A percentile compares a stretch with the other conserved stretches of the same genome.
Conservation (phyloP, 2,888 invertebrate species). For the Ephialtes manifestator region DNA sequence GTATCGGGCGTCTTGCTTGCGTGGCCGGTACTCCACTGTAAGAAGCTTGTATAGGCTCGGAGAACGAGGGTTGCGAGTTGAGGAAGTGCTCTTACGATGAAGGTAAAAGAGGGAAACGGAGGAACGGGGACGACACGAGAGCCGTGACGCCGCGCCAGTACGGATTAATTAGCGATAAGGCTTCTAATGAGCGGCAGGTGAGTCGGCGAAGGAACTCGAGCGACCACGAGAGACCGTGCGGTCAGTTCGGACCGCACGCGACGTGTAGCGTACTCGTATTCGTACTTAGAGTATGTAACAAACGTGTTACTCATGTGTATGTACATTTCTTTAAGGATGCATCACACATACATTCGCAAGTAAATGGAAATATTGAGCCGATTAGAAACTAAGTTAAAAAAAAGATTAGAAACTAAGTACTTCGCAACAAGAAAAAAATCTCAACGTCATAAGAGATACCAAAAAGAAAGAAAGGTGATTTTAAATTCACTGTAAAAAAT, state of each 20-base stretch:
- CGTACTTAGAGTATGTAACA: not conserved
- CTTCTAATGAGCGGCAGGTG: slow-evolving; percentile 86
- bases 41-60: slow-evolving; percentile 37
- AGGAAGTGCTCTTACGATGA: slow-evolving; percentile 66
- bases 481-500: too few relatives aligned
- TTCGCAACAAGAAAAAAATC: too few relatives aligned
- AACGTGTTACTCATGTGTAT: not conserved
- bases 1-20: slow-evolving; percentile 58
- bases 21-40: slow-evolving; percentile 61
- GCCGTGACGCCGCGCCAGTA: slow-evolving; percentile 84
- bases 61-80: slow-evolving; percentile 63
- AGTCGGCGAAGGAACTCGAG: slow-evolving; percentile 77
- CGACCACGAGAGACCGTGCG: slow-evolving; percentile 69
- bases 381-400: too few relatives aligned
- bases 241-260: slow-evolving; percentile 67
- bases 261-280: slow-evolving; percentile 42
- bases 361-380: too few relatives aligned
- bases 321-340: not conserved
- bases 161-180: slow-evolving; percentile 86
- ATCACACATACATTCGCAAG: not conserved
- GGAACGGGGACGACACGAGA: slow-evolving; percentile 82
- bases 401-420: too few relatives aligned
- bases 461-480: too few relatives aligned
- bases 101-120: slow-evolving; percentile 74
- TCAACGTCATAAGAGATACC: too few relatives aligned